Evolutionary conservation across 2,113 vertebrate genomes (phyloP).

Genomic region (Verasper variegatus): DNA sequence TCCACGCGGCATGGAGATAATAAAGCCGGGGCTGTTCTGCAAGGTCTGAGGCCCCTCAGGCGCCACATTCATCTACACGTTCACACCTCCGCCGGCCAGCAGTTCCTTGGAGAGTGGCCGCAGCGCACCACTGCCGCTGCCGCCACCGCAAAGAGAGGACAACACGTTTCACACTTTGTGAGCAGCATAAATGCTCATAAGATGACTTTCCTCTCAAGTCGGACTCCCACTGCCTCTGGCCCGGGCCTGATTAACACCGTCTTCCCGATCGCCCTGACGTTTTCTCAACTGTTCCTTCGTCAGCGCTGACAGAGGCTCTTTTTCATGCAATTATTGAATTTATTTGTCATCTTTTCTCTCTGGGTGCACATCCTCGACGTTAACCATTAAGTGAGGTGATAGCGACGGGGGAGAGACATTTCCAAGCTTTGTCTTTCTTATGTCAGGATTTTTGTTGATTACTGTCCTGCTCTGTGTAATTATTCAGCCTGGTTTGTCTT

Average conservation of each 20-base stretch:
- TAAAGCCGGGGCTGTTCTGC: constrained; percentile 49
- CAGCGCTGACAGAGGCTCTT: constrained; percentile 5
- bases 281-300: constrained; percentile 17
- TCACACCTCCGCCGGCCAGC: constrained; percentile 61
- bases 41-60: constrained; percentile 48
- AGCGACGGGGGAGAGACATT: constrained; percentile 29
- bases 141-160: constrained; percentile 28
- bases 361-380: constrained; percentile 13
- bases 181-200: constrained; percentile 42
- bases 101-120: constrained; percentile 52
- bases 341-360: constrained; percentile 54
- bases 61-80: constrained; percentile 65
- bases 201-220: constrained; percentile 47
- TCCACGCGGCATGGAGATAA: constrained; percentile 38
- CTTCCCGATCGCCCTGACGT: not conserved
- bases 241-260: constrained; percentile 19
- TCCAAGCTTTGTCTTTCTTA: constrained; percentile 26
- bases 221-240: constrained; percentile 46
- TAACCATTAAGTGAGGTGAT: constrained; percentile 31
- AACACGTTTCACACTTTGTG: constrained; percentile 57
- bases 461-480: constrained; percentile 65
- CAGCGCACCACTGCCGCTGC: constrained; percentile 1
- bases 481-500: constrained; percentile 73
- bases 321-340: constrained; percentile 59
- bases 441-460: constrained; percentile 58